Percentiles rank a stretch among this genome's conserved stretches.
Evolutionary conservation across 2,888 invertebrate genomes (phyloP).

Genomic region (Gymnocheta viridis): DNA sequence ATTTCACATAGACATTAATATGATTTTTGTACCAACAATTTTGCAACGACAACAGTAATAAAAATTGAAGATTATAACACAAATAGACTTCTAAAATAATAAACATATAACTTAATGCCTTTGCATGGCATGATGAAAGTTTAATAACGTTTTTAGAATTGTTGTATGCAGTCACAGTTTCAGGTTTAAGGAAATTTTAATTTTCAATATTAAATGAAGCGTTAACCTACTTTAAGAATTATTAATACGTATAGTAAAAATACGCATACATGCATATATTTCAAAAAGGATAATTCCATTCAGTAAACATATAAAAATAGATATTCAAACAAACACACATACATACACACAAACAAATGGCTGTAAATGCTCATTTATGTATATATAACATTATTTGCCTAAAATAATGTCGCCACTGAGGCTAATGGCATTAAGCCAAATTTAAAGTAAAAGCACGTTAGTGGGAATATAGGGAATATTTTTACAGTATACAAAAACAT

Average conservation of each 20-base stretch:
- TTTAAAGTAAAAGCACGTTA: slow-evolving; percentile 63
- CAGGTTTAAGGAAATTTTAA: slow-evolving; percentile 48
- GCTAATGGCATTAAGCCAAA: slow-evolving; percentile 68
- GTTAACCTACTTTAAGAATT: slow-evolving; percentile 64
- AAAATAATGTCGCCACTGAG: slow-evolving; percentile 67
- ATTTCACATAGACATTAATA: not conserved
- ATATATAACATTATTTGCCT: slow-evolving; percentile 40
- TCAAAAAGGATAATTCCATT: slow-evolving; percentile 44
- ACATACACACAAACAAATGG: not conserved
- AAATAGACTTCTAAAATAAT: slow-evolving; percentile 16
- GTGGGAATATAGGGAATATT: slow-evolving; percentile 50
- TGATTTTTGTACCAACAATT: not conserved
- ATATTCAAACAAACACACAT: not conserved
- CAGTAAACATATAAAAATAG: too few species aligned
- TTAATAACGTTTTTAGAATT: slow-evolving; percentile 10
- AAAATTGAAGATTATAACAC: slow-evolving; percentile 31
- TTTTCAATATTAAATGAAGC: slow-evolving; percentile 63
- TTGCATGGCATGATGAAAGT: slow-evolving; percentile 27
- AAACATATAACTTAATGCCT: slow-evolving; percentile 20
- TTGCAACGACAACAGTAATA: slow-evolving; percentile 4
- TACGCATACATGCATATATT: not conserved
- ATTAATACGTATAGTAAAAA: slow-evolving; percentile 27
- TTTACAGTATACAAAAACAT: slow-evolving; percentile 6
- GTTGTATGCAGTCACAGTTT: slow-evolving; percentile 3
- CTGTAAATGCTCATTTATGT: slow-evolving; percentile 10